phyloP scores from a whole-genome alignment of 1,140 invertebrate genomes.

The Andrena cerasifolii region DNA sequence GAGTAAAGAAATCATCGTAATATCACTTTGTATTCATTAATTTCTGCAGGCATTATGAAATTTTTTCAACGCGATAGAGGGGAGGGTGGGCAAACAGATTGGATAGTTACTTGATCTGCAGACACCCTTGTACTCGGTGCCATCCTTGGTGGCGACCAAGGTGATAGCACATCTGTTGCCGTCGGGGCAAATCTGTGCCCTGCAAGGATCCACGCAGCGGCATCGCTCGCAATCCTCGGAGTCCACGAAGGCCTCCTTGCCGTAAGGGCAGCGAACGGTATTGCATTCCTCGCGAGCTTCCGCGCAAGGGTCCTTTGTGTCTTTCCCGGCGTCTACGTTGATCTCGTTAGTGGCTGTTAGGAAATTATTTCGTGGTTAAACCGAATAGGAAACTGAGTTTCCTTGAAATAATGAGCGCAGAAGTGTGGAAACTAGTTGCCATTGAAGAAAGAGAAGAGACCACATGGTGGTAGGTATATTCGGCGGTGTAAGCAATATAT shows the following conservation, averaged over 20 bases:
- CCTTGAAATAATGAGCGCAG: not conserved
- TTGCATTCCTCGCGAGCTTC: conserved; percentile 84
- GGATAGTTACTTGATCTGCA: conserved; percentile 85
- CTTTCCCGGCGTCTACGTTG: conserved; percentile 68
- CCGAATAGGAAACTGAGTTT: too few relatives aligned
- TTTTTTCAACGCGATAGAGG: too few relatives aligned
- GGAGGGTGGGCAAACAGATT: too few relatives aligned
- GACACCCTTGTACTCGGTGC: conserved; percentile 82
- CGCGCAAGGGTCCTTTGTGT: conserved; percentile 82
- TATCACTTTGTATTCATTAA: too few relatives aligned
- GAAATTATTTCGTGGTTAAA: not conserved
- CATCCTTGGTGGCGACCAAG: conserved; percentile 80
- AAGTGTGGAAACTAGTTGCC: not conserved
- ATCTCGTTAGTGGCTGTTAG: conserved; percentile 73
- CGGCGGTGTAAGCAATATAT: too few relatives aligned
- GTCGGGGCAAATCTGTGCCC: conserved; percentile 84
- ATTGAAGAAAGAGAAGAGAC: not conserved
- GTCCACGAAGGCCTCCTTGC: conserved; percentile 87
- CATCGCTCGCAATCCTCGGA: conserved; percentile 87
- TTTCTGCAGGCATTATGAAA: too few relatives aligned
- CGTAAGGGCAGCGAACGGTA: conserved; percentile 88
- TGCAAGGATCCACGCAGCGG: conserved; percentile 90
- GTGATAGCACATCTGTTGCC: conserved; percentile 87
- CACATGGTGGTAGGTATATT: too few relatives aligned
- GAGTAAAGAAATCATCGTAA: too few relatives aligned